Conservation (phyloP, 23 tunicate genomes). For the Botrylloides violaceus region DNA sequence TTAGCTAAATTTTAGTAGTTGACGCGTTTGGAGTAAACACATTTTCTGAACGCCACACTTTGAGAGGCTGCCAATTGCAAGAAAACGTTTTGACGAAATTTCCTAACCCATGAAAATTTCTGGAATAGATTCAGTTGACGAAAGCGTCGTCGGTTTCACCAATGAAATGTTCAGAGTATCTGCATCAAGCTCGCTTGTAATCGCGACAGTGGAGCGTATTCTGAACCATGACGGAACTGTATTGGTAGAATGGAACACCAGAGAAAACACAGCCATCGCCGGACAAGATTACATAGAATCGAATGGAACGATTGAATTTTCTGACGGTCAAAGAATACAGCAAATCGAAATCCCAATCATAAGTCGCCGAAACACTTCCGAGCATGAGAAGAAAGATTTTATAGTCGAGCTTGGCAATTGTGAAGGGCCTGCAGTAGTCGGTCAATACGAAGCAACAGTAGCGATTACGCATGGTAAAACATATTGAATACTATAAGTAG, state of each 20-base stretch:
- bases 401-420: conserved; percentile 71
- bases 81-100: no score
- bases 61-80: no score
- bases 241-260: conserved; percentile 64
- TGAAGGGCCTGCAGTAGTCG: conserved; percentile 54
- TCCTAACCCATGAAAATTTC: not conserved
- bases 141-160: conserved; percentile 57
- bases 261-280: conserved; percentile 74
- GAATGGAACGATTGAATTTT: conserved; percentile 29
- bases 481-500: not conserved
- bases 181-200: conserved; percentile 21
- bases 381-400: conserved; percentile 26
- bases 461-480: conserved; percentile 4
- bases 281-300: conserved; percentile 64
- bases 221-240: conserved; percentile 34
- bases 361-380: not conserved
- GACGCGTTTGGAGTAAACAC: no score
- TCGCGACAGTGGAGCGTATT: conserved; percentile 45
- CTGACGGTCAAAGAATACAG: conserved; percentile 52
- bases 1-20: no score
- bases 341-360: conserved; percentile 21
- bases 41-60: no score
- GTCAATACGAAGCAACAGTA: conserved; percentile 57
- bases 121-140: conserved; percentile 15
- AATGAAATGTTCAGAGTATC: conserved; percentile 18